Percentiles rank a stretch among this genome's conserved stretches.
phyloP scores from a whole-genome alignment of 2,888 invertebrate species.

The Anorthoa munda region DNA sequence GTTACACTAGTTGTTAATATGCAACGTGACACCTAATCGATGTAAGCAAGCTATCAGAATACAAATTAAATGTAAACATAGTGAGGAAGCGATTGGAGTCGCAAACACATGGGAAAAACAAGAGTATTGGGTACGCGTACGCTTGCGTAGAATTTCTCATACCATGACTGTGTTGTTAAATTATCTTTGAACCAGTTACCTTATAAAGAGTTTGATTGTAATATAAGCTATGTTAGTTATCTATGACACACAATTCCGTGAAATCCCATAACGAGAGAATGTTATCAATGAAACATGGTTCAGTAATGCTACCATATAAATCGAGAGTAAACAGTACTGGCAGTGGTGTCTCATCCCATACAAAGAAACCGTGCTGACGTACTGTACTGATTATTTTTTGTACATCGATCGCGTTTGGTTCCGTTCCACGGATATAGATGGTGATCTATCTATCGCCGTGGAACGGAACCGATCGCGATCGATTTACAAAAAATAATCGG shows the following conservation, averaged over 20 bases:
- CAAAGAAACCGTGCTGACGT: no score
- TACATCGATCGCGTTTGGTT: no score
- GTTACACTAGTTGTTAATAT: slow-evolving; percentile 51
- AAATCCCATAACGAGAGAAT: not conserved
- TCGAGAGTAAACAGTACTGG: not conserved
- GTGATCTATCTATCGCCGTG: no score
- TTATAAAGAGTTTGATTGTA: slow-evolving; percentile 7
- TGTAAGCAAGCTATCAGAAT: slow-evolving; percentile 63
- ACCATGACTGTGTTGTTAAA: not conserved
- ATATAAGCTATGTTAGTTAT: slow-evolving; percentile 1
- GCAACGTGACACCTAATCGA: slow-evolving; percentile 62
- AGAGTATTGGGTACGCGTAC: slow-evolving; percentile 19
- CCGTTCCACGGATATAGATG: no score
- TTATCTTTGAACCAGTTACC: slow-evolving; percentile 15
- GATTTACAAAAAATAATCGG: no score
- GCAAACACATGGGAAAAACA: slow-evolving; percentile 47
- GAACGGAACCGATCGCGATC: no score
- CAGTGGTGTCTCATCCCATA: no score
- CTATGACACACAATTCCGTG: slow-evolving; percentile 28
- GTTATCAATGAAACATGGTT: slow-evolving; percentile 17
- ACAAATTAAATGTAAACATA: slow-evolving; percentile 72
- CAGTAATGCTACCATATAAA: slow-evolving; percentile 17
- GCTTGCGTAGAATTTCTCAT: slow-evolving; percentile 10
- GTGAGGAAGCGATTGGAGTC: slow-evolving; percentile 41
- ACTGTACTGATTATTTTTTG: no score